These are phyloP conservation scores for Pachliopta kotzebuea DNA, from an alignment of 2,888 invertebrate genomes.

Conservation along the genomic window DNA sequence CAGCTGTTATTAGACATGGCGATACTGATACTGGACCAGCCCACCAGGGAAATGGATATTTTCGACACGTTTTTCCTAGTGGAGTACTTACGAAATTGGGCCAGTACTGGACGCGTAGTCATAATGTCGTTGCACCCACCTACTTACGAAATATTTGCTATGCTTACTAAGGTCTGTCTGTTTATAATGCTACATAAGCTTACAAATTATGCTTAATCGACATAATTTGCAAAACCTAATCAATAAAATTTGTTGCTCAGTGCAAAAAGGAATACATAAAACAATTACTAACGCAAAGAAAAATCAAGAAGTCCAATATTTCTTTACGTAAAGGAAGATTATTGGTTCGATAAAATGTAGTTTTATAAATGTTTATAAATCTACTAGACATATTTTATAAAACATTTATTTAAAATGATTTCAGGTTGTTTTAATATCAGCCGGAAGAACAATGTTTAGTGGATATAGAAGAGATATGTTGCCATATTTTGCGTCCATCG, in stretches of 20 bases:
- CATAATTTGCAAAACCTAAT: too few species aligned
- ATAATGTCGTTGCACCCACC: constrained; percentile 96
- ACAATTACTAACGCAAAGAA: too few species aligned
- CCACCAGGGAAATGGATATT: constrained; percentile 94
- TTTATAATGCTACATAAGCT: not conserved
- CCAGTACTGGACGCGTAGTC: constrained; percentile 88
- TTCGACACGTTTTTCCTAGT: constrained; percentile 97
- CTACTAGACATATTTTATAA: too few species aligned
- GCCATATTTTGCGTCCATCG: constrained; percentile 93
- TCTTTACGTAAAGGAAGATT: too few species aligned
- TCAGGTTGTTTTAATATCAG: constrained; percentile 89
- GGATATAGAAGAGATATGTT: constrained; percentile 94
- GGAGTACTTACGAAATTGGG: constrained; percentile 96
- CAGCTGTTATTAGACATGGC: constrained; percentile 93
- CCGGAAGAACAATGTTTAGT: constrained; percentile 94
- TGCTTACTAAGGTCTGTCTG: constrained; percentile 85
- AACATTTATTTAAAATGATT: constrained; percentile 28
- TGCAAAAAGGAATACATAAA: too few species aligned
- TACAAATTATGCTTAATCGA: too few species aligned
- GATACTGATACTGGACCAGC: constrained; percentile 92
- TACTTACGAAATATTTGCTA: constrained; percentile 96
- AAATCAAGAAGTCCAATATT: too few species aligned
- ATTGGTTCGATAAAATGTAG: too few species aligned
- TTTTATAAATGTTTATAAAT: too few species aligned
- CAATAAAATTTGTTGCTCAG: too few species aligned